Evolutionary conservation across 2,888 invertebrate species (phyloP).

Genomic region (Pyrocoelia pectoralis): DNA sequence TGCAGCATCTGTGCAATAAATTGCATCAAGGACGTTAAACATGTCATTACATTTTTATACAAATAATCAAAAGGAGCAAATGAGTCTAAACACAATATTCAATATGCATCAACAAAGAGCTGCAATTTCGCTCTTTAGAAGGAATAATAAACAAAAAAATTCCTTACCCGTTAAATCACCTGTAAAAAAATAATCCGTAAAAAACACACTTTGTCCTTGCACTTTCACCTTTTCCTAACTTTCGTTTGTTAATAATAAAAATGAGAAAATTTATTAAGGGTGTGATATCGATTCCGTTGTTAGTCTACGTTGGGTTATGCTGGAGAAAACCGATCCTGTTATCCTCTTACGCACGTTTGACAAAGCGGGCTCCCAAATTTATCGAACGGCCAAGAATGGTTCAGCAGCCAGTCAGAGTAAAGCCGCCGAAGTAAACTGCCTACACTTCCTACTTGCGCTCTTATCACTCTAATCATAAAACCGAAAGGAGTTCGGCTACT

Average conservation of each 20-base stretch:
- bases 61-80: not conserved
- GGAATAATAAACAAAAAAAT: too few relatives aligned
- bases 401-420: constrained; percentile 37
- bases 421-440: constrained; percentile 38
- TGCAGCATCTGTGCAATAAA: constrained; percentile 24
- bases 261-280: constrained; percentile 3
- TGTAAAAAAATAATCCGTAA: not conserved
- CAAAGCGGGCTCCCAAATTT: constrained; percentile 36
- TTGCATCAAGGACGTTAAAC: constrained; percentile 24
- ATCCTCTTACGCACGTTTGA: constrained; percentile 31
- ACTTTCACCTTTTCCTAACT: constrained; percentile 1
- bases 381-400: constrained; percentile 37
- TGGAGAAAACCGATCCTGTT: constrained; percentile 23
- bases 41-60: constrained; percentile 1
- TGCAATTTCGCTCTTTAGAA: too few relatives aligned
- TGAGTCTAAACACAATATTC: not conserved
- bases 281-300: not conserved
- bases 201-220: not conserved
- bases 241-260: not conserved
- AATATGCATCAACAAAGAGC: not conserved
- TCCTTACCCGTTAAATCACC: too few relatives aligned
- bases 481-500: constrained; percentile 28
- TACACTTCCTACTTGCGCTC: constrained; percentile 39
- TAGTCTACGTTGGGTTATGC: constrained; percentile 11
- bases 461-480: constrained; percentile 37